phyloP scores from a whole-genome alignment of 2,797 vertebrate genomes.

The Gadopsis marmoratus region DNA sequence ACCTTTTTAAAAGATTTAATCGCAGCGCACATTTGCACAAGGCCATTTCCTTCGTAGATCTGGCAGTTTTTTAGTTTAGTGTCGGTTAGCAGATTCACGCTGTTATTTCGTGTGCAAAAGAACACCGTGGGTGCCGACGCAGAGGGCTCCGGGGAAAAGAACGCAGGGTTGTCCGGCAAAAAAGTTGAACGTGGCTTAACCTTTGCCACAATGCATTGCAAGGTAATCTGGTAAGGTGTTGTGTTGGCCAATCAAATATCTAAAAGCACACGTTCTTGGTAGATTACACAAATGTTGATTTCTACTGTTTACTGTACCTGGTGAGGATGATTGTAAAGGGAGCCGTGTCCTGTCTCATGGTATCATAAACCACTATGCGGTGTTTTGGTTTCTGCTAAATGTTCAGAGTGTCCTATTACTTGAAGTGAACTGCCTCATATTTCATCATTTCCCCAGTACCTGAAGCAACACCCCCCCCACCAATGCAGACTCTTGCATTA shows the following conservation, averaged over 20 bases:
- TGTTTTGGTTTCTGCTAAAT: neutral
- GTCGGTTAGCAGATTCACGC: neutral
- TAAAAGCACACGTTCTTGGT: no score
- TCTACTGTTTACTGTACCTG: neutral
- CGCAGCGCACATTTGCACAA: neutral
- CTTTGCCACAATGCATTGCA: neutral
- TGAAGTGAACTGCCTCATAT: neutral
- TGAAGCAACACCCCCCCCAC: constrained; percentile 10
- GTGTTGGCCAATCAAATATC: neutral
- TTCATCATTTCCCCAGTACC: neutral
- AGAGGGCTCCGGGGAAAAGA: no score
- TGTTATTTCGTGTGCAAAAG: neutral
- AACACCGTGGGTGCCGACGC: neutral
- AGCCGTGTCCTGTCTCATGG: neutral
- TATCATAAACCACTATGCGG: neutral
- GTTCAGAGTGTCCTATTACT: neutral
- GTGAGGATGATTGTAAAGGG: neutral
- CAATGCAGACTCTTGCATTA: neutral
- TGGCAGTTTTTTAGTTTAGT: neutral
- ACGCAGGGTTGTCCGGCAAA: neutral
- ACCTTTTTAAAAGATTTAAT: no score
- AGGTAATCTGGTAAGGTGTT: neutral
- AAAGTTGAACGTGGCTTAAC: neutral
- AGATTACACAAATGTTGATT: neutral
- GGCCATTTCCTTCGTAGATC: neutral